A percentile compares a stretch with the other conserved stretches of the same genome.
Evolutionary conservation across 2,797 vertebrate genomes (phyloP).

Genomic region (Malurus splendens): DNA sequence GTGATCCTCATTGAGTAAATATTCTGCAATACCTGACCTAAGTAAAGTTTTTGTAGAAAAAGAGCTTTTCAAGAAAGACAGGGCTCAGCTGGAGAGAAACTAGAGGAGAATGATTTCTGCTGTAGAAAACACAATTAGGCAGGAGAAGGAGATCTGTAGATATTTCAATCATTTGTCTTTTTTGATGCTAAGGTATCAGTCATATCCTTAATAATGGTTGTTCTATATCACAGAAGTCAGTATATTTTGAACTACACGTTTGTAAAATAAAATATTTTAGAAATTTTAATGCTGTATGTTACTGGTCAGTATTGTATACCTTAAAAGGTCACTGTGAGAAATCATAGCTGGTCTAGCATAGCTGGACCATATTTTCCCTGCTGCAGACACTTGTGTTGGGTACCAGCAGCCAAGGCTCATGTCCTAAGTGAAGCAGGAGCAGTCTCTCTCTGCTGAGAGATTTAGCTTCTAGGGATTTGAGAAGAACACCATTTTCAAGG

Average conservation of each 20-base stretch:
- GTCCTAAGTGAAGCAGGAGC: neutral
- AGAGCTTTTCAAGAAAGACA: neutral
- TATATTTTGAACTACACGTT: neutral
- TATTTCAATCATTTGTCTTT: neutral
- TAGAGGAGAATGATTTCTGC: neutral
- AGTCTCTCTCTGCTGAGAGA: neutral
- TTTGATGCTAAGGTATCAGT: neutral
- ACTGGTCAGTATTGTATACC: neutral
- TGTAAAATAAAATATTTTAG: neutral
- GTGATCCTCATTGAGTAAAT: neutral
- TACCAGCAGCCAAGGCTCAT: neutral
- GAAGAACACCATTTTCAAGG: neutral
- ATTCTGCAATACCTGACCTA: neutral
- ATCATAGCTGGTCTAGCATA: neutral
- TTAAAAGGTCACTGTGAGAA: neutral
- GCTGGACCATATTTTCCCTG: neutral
- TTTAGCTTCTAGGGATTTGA: neutral
- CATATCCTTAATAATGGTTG: neutral
- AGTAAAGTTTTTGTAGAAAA: rapidly evolving
- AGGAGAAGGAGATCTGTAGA: neutral
- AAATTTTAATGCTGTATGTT: neutral
- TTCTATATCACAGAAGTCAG: neutral
- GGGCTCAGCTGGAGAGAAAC: no score
- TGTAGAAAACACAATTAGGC: neutral
- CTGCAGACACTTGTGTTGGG: neutral